A percentile compares a stretch with the other conserved stretches of the same genome.
Evolutionary conservation across 2,888 invertebrate species (phyloP).

Genomic region (Hipparchia semele): DNA sequence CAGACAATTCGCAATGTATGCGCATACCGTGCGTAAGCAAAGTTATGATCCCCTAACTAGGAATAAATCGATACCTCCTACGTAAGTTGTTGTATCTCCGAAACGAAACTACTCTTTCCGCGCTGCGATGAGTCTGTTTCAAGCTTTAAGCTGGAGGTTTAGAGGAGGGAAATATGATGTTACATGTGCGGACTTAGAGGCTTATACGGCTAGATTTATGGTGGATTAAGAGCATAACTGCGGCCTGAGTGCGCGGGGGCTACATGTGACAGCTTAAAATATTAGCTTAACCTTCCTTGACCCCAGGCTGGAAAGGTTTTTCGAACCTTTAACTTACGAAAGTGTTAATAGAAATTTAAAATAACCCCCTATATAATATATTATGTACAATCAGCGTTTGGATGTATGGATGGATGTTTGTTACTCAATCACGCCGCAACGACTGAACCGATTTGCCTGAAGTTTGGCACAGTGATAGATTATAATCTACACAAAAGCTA

Average conservation of each 20-base stretch:
- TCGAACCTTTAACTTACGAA: neutral
- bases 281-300: slow-evolving; percentile 22
- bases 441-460: too few relatives aligned
- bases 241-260: slow-evolving; percentile 3
- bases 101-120: neutral
- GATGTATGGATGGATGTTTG: too few relatives aligned
- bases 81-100: too few relatives aligned
- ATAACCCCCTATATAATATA: too few relatives aligned
- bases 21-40: neutral
- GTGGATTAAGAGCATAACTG: slow-evolving; percentile 12
- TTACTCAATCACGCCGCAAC: too few relatives aligned
- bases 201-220: slow-evolving; percentile 10
- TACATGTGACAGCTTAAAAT: slow-evolving; percentile 18
- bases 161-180: slow-evolving; percentile 16
- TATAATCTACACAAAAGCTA: too few relatives aligned
- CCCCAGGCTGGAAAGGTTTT: neutral
- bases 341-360: too few relatives aligned
- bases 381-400: too few relatives aligned
- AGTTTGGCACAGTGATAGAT: too few relatives aligned
- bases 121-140: neutral
- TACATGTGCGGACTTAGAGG: slow-evolving; percentile 8
- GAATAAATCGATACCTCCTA: too few relatives aligned
- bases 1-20: too few relatives aligned
- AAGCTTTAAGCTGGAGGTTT: slow-evolving; percentile 11
- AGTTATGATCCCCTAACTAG: too few relatives aligned